These are phyloP conservation scores for Etheostoma perlongum DNA, from an alignment of 2,797 vertebrate species.

Conservation along the genomic window DNA sequence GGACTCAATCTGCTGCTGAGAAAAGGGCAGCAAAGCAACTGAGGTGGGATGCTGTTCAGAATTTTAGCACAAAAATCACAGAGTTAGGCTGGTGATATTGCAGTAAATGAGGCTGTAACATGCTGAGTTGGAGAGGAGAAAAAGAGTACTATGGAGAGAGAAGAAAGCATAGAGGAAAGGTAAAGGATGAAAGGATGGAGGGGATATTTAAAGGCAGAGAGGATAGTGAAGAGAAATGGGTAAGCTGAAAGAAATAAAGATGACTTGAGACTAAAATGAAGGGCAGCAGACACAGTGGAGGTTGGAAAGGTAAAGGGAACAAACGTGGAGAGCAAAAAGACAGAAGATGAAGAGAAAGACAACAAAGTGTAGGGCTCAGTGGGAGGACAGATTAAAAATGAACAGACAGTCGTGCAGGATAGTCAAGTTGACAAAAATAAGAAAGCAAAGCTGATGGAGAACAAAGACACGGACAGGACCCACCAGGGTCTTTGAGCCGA, in stretches of 20 bases:
- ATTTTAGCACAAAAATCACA: conserved; percentile 6
- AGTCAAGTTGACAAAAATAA: conserved; percentile 45
- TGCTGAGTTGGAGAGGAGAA: neutral
- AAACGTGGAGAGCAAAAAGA: conserved; percentile 37
- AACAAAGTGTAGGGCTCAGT: conserved; percentile 31
- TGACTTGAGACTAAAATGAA: conserved; percentile 14
- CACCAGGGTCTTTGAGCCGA: conserved; percentile 42
- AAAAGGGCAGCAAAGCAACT: conserved; percentile 26
- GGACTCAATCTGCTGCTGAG: conserved; percentile 23
- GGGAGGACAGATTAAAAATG: conserved; percentile 41
- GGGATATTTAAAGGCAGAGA: conserved; percentile 12
- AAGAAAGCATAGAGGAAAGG: neutral
- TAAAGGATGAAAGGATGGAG: conserved; percentile 15
- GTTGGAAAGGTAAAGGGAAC: conserved; percentile 24
- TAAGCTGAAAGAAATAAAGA: conserved; percentile 15
- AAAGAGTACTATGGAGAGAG: neutral
- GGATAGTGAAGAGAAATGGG: neutral
- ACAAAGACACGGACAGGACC: conserved; percentile 22
- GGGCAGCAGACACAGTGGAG: conserved; percentile 3
- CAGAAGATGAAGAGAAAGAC: conserved; percentile 29
- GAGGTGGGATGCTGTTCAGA: conserved; percentile 9
- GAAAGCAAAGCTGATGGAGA: conserved; percentile 30
- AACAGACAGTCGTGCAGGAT: conserved; percentile 38
- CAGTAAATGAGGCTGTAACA: neutral
- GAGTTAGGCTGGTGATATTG: conserved; percentile 4